Evolutionary conservation across 2,888 invertebrate species (phyloP), one percentile per base, ranked within the genome.

Genomic region (Artemia sp.): DNA sequence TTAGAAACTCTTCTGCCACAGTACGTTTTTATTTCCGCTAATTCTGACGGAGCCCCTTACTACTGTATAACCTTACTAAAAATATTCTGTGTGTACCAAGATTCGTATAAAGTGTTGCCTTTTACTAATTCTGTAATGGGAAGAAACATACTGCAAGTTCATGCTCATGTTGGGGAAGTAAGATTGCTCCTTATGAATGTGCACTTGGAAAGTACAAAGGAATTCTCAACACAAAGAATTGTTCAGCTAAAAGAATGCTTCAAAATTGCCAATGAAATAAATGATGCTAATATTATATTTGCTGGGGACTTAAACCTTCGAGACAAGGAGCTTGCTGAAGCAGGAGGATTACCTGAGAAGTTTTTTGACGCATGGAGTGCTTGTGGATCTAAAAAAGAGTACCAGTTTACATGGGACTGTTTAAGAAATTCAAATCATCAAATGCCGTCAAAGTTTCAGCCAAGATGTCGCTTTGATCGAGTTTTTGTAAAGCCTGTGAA

Each of bases 291-390:
- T 64, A 80, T 82, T 0, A 77, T 85, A 67, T 82, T 83, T 76
- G 84, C 81, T 51, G 85, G 85, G 1, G 84, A 85, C 75, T 75
- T 85, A 51, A 85, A 85, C 75, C 74, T 84, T 1, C 76, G 84
- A 64, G 84, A 85, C 74, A 78, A 79, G 72, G 84, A 85, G 78
- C 70, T 80, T 66, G 74, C 74, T 67, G 75, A 74, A 51, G 72
- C 75, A 3, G 80, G 79, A 11, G 78, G 78, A 8, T 66, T 80
- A 10, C 82, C 83, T 2, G 70, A 73, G 1, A 77, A 77, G 38
- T 74, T 82, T 58, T 74, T 74, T 67, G 83, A 83, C 74, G 67
- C 83, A 4, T 85, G 84, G 84, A 77, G 79, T 67, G 75, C 77
- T 8, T 82, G 81, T 68, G 85, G 84, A 1, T 76, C 78, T n/a